phyloP scores from a whole-genome alignment of 2,888 invertebrate species.

The Sinelater perroti region DNA sequence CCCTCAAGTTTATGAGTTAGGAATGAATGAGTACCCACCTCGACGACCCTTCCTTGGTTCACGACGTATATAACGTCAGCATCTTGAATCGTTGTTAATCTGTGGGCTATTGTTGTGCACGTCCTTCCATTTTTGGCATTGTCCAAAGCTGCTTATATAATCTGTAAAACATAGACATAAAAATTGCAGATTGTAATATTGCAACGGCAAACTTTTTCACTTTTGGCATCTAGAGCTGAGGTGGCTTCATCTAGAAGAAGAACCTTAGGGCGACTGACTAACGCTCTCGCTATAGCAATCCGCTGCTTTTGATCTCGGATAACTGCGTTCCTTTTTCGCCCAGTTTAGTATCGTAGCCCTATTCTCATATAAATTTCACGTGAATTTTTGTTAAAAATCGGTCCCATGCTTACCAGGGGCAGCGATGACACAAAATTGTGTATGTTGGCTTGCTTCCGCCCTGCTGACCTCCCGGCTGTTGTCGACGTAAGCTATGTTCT shows the following conservation, averaged over 20 bases:
- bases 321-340: constrained; percentile 81
- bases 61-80: constrained; percentile 81
- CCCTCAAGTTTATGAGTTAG: constrained; percentile 69
- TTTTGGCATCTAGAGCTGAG: constrained; percentile 87
- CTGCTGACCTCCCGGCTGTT: constrained; percentile 70
- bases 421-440: constrained; percentile 82
- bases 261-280: constrained; percentile 81
- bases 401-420: constrained; percentile 72
- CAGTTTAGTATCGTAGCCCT: constrained; percentile 83
- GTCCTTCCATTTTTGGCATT: constrained; percentile 82
- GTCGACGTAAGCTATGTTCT: constrained; percentile 94
- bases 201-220: constrained; percentile 72
- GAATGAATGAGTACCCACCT: constrained; percentile 73
- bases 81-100: constrained; percentile 83
- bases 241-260: constrained; percentile 86
- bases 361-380: constrained; percentile 30
- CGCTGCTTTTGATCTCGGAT: constrained; percentile 88
- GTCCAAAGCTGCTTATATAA: constrained; percentile 89
- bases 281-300: constrained; percentile 87
- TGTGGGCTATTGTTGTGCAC: constrained; percentile 86
- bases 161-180: constrained; percentile 58
- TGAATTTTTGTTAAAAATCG: no score
- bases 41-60: constrained; percentile 72
- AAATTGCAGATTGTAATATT: constrained; percentile 5
- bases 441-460: constrained; percentile 87